Evolutionary conservation across 2,797 vertebrate species (phyloP).

Genomic region (Lates japonicus): DNA sequence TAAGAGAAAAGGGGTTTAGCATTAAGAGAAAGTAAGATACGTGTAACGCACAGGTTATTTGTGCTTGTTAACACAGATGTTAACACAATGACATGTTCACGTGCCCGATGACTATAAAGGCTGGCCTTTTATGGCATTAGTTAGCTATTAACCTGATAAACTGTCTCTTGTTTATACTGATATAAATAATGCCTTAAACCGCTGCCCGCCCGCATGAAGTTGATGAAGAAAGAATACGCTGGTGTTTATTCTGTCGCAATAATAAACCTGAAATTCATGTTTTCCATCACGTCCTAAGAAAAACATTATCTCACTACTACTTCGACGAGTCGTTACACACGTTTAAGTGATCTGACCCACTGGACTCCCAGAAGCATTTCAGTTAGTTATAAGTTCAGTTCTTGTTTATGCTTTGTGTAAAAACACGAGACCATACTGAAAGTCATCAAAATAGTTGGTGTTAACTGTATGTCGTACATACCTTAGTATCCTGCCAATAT

Average conservation of each 20-base stretch:
- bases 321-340: neutral
- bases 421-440: neutral
- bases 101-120: neutral
- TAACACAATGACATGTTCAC: neutral
- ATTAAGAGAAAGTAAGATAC: neutral
- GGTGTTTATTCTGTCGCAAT: neutral
- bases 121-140: neutral
- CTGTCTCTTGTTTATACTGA: neutral
- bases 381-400: rapidly evolving
- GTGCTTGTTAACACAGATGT: no score
- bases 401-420: no score
- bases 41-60: neutral
- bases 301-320: neutral
- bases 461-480: conserved; percentile 6
- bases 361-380: neutral
- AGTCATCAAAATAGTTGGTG: neutral
- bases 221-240: neutral
- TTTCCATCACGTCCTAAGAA: neutral
- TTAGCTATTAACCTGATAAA: neutral
- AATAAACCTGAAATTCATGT: neutral
- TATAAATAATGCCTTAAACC: neutral
- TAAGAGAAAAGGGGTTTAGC: neutral
- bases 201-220: neutral
- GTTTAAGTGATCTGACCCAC: neutral
- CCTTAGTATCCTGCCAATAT: conserved; percentile 27